These are phyloP conservation scores for Acrocephalus kingi DNA, from an alignment of 2,113 vertebrate species.

Conservation along the genomic window DNA sequence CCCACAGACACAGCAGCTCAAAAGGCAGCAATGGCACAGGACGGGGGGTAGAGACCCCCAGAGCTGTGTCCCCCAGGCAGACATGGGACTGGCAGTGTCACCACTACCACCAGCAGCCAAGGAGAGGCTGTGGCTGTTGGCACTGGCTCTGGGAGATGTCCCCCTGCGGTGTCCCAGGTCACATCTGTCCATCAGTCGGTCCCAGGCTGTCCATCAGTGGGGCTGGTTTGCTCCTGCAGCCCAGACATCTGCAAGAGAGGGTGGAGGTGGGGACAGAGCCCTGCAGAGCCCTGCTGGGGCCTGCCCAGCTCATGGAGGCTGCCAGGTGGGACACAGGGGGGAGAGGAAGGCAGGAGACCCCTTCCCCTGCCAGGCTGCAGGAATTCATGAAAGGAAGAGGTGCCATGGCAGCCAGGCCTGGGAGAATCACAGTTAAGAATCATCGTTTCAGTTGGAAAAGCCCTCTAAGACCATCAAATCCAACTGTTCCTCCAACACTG, in stretches of 20 bases:
- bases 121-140: background rate
- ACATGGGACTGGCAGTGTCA: background rate
- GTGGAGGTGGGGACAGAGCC: background rate
- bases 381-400: background rate
- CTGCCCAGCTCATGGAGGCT: background rate
- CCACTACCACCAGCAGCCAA: background rate
- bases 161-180: background rate
- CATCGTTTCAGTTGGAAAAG: background rate
- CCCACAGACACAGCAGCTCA: background rate
- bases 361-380: background rate
- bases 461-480: background rate
- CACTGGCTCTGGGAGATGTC: background rate
- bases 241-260: slow-evolving; percentile 67
- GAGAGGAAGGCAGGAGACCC: background rate
- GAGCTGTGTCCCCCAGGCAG: background rate
- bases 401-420: fast-evolving
- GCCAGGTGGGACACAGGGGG: background rate
- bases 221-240: slow-evolving; percentile 29
- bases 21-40: background rate
- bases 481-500: background rate
- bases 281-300: background rate
- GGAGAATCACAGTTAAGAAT: background rate
- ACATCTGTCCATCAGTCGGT: background rate
- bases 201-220: slow-evolving; percentile 15
- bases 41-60: fast-evolving